Base-by-base conservation (phyloP, 2,113 vertebrate genomes). In the Symphodus melops region DNA sequence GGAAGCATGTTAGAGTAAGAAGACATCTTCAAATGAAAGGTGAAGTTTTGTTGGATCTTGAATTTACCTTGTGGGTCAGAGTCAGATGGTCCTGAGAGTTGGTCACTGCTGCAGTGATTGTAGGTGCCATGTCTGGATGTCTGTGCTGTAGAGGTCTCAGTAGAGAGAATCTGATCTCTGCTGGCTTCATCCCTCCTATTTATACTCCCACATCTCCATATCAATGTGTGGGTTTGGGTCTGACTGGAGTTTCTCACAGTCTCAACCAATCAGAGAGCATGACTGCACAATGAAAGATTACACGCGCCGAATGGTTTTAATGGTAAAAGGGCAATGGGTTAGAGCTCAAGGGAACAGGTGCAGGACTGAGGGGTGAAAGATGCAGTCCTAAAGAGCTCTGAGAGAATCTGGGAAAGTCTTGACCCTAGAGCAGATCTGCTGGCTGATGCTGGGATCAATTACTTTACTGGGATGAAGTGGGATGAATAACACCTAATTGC, bases 161-260 rank as follows among this genome's bases (percentile, higher is more conserved):
- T 13, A 12, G 75, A 88, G 76, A 70, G 76, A 77, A 63, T 85
- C 70, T 81, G 88, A 72, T 79, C 56, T 77, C 66, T 68, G 52
- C 79, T 81, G 85, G 54, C 60, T 82, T 72, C 82, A 79, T 53
- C 70, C 79, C 84, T 85, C 78, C 78, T 91, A 84, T 91, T 87
- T 90, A 90, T 89, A 90, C 48, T 84, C 64, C 46, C 77, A 66
- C 56, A 90, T 91, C 87, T 90, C 82, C 88, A 90, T 90, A 85
- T 90, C 77, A 92, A 91, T 90, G 76, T 84, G 90, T 91, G 88
- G 68, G 87, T 88, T 80, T 79, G 68, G 68, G 63, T 60, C 69
- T 86, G 64, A 44, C 54, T 72, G 64, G 53, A 86, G 55, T 78
- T 90, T 92, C 92, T 82, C 91, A 93, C 90, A 90, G 52, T 91